Percentiles rank a stretch among this genome's conserved stretches.
phyloP scores from a whole-genome alignment of 1,140 invertebrate genomes.

The Drosophila parabipectinata region DNA sequence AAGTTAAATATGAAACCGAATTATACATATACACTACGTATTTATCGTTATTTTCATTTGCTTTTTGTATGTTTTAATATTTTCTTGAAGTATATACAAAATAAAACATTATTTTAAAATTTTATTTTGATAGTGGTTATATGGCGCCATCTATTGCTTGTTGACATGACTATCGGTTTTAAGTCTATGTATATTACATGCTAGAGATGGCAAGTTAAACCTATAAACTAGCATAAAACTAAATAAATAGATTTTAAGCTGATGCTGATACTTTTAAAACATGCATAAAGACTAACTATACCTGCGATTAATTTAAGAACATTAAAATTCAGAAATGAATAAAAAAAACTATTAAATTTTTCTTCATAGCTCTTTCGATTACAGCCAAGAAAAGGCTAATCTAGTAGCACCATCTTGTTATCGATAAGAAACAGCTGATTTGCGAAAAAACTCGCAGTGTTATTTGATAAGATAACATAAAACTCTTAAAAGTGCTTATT shows the following conservation, averaged over 20 bases:
- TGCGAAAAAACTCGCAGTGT: slow-evolving; percentile 17
- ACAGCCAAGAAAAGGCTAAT: neutral
- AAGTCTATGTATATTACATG: neutral
- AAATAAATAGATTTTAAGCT: too few relatives aligned
- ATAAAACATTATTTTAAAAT: neutral
- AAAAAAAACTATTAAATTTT: too few relatives aligned
- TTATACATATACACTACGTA: too few relatives aligned
- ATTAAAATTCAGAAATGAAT: too few relatives aligned
- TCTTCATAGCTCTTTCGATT: neutral
- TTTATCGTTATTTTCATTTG: too few relatives aligned
- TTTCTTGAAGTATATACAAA: neutral
- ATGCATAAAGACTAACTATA: too few relatives aligned
- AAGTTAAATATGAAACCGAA: neutral
- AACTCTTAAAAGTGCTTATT: slow-evolving; percentile 23
- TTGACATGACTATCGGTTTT: neutral
- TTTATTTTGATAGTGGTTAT: neutral
- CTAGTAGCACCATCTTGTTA: neutral
- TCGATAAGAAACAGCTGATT: slow-evolving; percentile 28
- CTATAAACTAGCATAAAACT: neutral
- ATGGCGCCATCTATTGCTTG: neutral
- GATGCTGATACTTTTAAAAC: too few relatives aligned
- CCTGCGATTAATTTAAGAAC: too few relatives aligned
- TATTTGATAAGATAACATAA: slow-evolving; percentile 42
- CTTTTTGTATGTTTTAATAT: too few relatives aligned
- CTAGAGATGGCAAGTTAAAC: neutral